These are phyloP conservation scores for Sorex araneus DNA, from an alignment of 2,113 vertebrate genomes.

Conservation along the genomic window DNA sequence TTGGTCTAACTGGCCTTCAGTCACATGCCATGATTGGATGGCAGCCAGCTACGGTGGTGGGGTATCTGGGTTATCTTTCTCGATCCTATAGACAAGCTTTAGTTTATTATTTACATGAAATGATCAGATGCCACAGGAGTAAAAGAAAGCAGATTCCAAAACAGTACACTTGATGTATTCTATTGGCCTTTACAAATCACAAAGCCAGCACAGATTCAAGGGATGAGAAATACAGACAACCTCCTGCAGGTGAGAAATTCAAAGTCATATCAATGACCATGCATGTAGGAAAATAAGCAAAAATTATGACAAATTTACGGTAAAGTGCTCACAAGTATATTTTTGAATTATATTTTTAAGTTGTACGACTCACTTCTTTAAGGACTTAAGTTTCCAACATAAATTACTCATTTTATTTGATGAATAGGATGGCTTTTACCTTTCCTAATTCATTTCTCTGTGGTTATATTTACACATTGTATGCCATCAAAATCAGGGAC, in stretches of 20 bases:
- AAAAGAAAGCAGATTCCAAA: not conserved
- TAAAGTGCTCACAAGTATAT: too few species aligned
- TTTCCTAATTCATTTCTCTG: too few species aligned
- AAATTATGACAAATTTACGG: not conserved
- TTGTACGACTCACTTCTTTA: too few species aligned
- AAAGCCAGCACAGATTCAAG: not conserved
- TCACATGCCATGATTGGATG: not conserved
- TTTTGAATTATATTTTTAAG: too few species aligned
- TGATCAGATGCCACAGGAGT: not conserved
- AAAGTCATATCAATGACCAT: not conserved
- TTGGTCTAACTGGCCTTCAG: not conserved
- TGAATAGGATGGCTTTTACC: too few species aligned
- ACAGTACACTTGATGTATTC: not conserved
- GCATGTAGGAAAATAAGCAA: not conserved
- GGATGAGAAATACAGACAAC: not conserved
- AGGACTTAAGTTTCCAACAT: too few species aligned
- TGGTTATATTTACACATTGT: too few species aligned
- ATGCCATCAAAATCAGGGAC: too few species aligned
- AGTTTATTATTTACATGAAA: not conserved
- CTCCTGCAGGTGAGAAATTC: not conserved
- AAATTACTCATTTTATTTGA: too few species aligned
- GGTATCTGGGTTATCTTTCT: not conserved
- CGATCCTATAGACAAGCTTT: not conserved
- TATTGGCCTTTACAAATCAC: not conserved
- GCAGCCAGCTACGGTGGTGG: not conserved